Conservation (phyloP, 2,888 invertebrate species). For the Cryptocheilus praepositus region DNA sequence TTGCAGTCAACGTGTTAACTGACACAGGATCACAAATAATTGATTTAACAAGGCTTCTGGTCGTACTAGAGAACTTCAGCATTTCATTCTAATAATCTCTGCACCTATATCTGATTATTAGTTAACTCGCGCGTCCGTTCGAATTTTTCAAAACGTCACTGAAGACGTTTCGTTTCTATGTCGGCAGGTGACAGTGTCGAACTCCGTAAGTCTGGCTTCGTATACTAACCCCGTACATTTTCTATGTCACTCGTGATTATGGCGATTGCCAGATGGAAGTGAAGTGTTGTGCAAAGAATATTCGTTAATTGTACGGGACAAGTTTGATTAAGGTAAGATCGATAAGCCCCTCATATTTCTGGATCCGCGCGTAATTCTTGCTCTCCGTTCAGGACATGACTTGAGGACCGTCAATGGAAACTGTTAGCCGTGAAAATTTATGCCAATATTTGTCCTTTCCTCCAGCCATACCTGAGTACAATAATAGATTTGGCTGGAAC, state of each 20-base stretch:
- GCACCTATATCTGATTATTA: no score
- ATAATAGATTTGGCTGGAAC: conserved; percentile 76
- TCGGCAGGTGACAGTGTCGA: no score
- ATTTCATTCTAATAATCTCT: no score
- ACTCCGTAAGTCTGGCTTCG: neutral
- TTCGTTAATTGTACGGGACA: conserved; percentile 18
- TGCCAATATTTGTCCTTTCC: conserved; percentile 59
- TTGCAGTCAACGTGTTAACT: no score
- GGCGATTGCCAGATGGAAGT: conserved; percentile 53
- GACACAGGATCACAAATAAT: no score
- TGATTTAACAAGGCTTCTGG: no score
- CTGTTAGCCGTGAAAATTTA: conserved; percentile 16
- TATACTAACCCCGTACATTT: neutral
- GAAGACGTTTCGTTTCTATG: no score
- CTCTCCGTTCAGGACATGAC: neutral
- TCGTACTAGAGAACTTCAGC: no score
- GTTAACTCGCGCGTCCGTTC: no score
- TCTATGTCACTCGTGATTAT: conserved; percentile 20
- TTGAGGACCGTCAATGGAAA: neutral
- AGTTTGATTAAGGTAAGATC: conserved; percentile 1
- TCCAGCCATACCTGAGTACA: conserved; percentile 74
- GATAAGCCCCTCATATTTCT: neutral
- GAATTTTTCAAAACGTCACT: no score
- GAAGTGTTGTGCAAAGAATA: conserved; percentile 48
- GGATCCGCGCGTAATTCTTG: neutral